These are phyloP conservation scores for Antheraea assamensis DNA, from an alignment of 2,888 invertebrate species.

Conservation along the genomic window DNA sequence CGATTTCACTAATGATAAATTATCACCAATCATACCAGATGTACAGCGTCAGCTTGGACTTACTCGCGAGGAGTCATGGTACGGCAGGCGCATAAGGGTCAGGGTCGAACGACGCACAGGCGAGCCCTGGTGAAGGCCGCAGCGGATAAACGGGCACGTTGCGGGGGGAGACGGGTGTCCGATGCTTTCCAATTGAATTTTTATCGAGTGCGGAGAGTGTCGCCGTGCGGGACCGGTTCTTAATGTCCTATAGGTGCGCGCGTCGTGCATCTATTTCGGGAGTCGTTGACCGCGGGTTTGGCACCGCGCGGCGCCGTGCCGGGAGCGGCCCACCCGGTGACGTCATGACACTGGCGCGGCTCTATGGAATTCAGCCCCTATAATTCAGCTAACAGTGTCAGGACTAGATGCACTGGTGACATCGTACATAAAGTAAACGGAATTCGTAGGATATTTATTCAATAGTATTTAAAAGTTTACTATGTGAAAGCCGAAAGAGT, in stretches of 20 bases:
- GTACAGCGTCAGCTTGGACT: neutral
- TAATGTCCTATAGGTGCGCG: slow-evolving; percentile 68
- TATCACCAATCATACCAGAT: neutral
- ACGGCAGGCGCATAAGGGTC: neutral
- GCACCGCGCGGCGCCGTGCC: slow-evolving; percentile 42
- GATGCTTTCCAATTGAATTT: slow-evolving; percentile 55
- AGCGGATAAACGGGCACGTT: slow-evolving; percentile 4
- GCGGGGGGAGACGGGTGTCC: slow-evolving; percentile 10
- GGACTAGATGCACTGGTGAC: no score
- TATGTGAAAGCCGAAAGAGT: neutral
- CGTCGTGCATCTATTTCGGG: slow-evolving; percentile 78
- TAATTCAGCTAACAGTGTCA: neutral
- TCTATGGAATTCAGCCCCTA: neutral
- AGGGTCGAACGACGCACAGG: neutral
- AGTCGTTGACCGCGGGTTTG: slow-evolving; percentile 78
- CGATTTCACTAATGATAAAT: neutral
- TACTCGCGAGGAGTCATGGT: neutral
- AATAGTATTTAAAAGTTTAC: no score
- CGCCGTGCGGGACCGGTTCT: slow-evolving; percentile 73
- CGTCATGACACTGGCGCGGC: neutral
- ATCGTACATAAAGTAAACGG: no score
- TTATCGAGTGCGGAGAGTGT: slow-evolving; percentile 59
- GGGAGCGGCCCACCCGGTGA: neutral
- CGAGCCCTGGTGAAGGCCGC: slow-evolving; percentile 9
- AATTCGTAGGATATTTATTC: neutral